phyloP scores from a whole-genome alignment of 2,797 vertebrate species.

The Bryconaethiops microstoma region DNA sequence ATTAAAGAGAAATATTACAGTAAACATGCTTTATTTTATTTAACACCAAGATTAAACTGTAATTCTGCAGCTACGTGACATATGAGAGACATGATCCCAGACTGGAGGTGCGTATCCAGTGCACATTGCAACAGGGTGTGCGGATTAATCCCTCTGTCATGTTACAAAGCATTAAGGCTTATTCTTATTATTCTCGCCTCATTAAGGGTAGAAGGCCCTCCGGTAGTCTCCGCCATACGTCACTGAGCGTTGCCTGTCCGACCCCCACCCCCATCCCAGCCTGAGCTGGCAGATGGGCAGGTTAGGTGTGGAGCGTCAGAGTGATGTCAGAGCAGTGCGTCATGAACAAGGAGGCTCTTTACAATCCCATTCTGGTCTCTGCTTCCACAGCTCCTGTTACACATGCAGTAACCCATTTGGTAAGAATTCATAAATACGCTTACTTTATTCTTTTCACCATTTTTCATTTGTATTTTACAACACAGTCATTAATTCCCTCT shows the following conservation, averaged over 20 bases:
- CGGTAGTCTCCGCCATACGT: background rate
- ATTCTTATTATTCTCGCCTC: conserved; percentile 1
- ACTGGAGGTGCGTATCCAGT: background rate
- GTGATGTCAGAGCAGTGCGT: conserved; percentile 80
- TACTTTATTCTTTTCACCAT: background rate
- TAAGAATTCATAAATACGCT: background rate
- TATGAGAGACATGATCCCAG: background rate
- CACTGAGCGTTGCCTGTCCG: background rate
- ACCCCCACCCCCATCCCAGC: background rate
- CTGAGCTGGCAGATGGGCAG: conserved; percentile 43
- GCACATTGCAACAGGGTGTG: background rate
- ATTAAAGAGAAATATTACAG: background rate
- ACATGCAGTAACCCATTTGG: background rate
- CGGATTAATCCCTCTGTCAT: background rate
- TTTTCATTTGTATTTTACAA: background rate
- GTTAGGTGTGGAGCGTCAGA: conserved; percentile 65
- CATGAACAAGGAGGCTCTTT: conserved; percentile 70
- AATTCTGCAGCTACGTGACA: background rate
- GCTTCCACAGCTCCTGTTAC: conserved; percentile 57
- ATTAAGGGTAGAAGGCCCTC: background rate
- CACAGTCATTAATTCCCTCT: background rate
- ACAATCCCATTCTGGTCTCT: conserved; percentile 68
- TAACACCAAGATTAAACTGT: background rate
- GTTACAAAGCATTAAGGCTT: background rate
- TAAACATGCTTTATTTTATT: background rate